These are phyloP conservation scores for Elgaria multicarinata DNA, from an alignment of 2,113 vertebrate genomes.

Conservation along the genomic window DNA sequence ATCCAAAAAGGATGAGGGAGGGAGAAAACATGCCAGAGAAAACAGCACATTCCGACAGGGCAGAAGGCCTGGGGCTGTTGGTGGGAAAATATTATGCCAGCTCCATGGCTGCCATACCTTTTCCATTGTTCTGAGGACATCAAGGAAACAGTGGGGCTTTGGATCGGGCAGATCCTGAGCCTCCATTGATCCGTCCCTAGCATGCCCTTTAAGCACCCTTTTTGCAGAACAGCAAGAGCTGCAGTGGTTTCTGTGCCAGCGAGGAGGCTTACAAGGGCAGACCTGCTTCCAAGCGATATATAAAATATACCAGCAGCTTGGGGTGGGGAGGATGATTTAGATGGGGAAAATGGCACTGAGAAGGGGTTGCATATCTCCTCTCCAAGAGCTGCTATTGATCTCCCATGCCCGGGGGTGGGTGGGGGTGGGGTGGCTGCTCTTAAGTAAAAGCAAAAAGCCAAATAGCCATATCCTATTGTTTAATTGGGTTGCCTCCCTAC, in stretches of 20 bases:
- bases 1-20: background rate
- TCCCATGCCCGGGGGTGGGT: no score
- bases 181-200: background rate
- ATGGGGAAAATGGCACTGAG: background rate
- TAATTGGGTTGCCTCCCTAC: background rate
- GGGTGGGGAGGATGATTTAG: background rate
- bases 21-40: background rate
- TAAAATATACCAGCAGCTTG: background rate
- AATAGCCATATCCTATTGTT: background rate
- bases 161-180: background rate
- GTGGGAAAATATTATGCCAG: background rate
- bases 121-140: background rate
- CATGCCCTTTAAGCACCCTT: background rate
- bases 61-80: background rate
- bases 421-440: no score
- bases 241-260: background rate
- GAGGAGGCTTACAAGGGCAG: background rate
- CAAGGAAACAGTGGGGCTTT: background rate
- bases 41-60: background rate
- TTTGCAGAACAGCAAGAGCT: background rate
- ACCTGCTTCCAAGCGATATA: background rate
- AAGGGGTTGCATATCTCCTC: background rate
- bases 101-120: background rate
- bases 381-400: background rate
- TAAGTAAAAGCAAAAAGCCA: no score